These are phyloP conservation scores for Ptychobarbus kaznakovi DNA, from an alignment of 2,797 vertebrate species.

Conservation along the genomic window DNA sequence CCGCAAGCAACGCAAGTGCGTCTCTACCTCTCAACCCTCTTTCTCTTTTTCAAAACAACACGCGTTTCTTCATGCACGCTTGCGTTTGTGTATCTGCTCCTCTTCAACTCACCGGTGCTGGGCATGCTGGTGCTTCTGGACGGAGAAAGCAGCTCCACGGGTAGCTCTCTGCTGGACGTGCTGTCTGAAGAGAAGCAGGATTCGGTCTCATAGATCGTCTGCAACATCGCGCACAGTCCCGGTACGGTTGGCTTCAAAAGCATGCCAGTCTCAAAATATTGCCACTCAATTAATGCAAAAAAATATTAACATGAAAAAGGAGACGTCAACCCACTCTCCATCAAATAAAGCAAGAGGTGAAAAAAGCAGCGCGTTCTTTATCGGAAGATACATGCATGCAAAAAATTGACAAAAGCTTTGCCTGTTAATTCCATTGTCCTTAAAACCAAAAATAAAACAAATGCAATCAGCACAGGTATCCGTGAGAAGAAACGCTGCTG, in stretches of 20 bases:
- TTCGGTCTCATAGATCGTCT: slow-evolving; percentile 95
- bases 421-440: slow-evolving; percentile 39
- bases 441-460: background rate
- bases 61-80: slow-evolving; percentile 57
- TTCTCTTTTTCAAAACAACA: slow-evolving; percentile 63
- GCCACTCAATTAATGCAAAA: slow-evolving; percentile 39
- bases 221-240: slow-evolving; percentile 90
- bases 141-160: slow-evolving; percentile 86
- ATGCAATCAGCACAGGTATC: background rate
- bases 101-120: slow-evolving; percentile 83
- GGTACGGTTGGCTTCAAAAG: slow-evolving; percentile 88
- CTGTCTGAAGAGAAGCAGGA: slow-evolving; percentile 88
- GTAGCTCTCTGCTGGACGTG: slow-evolving; percentile 80
- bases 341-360: background rate
- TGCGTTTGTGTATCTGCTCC: slow-evolving; percentile 66
- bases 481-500: background rate
- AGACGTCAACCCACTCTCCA: slow-evolving; percentile 14
- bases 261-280: slow-evolving; percentile 81
- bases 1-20: background rate
- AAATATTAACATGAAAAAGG: slow-evolving; percentile 39
- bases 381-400: slow-evolving; percentile 8
- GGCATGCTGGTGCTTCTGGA: slow-evolving; percentile 81
- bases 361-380: slow-evolving; percentile 4
- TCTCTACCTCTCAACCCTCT: background rate
- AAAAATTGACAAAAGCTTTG: background rate